Evolutionary conservation across 2,113 vertebrate species (phyloP), one percentile per base, ranked within the genome.

Genomic region (Microtus ochrogaster): DNA sequence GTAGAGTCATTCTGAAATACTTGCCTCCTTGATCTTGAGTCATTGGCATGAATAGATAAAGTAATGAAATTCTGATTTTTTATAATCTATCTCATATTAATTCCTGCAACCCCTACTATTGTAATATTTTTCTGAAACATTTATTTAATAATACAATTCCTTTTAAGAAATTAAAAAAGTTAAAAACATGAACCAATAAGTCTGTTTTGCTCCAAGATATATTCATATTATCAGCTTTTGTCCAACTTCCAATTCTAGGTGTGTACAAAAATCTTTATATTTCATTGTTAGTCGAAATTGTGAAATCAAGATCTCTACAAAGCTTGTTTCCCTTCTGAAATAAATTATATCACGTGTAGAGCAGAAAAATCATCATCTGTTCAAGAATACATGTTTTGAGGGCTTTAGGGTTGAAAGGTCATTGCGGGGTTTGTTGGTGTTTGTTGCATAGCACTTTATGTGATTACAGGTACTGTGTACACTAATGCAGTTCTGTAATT

Each of bases 391-490:
- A 49, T 66, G 24, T 39, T 92, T 95, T 85, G 93, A 82, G 26
- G 8, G 5, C 14, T 65, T 84, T 7, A 13, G 14, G 73, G 8
- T 63, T 86, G 26, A 94, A 81, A 89, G 12, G 85, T 89, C 52
- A 82, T 47, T 55, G 72, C 5, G 58, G 52, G 16, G 73, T 94
- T 94, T 96, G 70, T 70, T 90, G 55, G 30, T 94, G 30, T 39
- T 97, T 90, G 39, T 39, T 97, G n/a, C 21, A 89, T 90, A 82
- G n/a, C 92, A 86, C 96, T 22, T 90, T 86, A 74, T 94, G 79
- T 91, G 91, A 97, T 97, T 94, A 83, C 55, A 94, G 77, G 63
- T 96, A 84, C 73, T 58, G 2, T 85, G 33, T 78, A 41, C 21
- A 65, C 22, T 81, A 87, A 91, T 70, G 41, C 52, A 94, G 90